A percentile compares a stretch with the other conserved stretches of the same genome.
Evolutionary conservation across 92 coral and sea anemone species (phyloP).

Genomic region (Parazoanthus atlanticus): DNA sequence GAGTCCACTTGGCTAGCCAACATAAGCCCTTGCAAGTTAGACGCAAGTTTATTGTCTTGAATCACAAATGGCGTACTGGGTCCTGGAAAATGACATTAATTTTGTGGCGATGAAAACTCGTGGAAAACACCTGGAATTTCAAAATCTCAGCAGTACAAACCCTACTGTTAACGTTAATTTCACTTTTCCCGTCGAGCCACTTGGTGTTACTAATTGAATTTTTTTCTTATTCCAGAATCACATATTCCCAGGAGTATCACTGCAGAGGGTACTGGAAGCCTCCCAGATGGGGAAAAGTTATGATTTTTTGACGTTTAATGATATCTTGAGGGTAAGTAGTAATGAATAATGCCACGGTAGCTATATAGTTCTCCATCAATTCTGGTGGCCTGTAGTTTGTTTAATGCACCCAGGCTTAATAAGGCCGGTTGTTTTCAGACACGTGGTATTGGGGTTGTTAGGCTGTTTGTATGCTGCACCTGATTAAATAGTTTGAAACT

Average conservation of each 20-base stretch:
- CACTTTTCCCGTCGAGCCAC: not conserved
- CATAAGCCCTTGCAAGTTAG: no score
- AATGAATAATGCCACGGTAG: not conserved
- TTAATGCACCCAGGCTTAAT: no score
- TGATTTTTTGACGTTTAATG: conserved; percentile 73
- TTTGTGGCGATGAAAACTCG: no score
- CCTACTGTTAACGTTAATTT: not conserved
- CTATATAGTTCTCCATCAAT: not conserved
- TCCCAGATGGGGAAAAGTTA: conserved; percentile 67
- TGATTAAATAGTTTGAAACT: no score
- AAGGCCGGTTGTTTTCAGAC: no score
- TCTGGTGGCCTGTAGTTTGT: not conserved
- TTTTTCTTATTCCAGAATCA: conserved; percentile 54
- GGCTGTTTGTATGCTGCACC: no score
- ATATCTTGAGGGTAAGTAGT: conserved; percentile 72
- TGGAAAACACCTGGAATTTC: no score
- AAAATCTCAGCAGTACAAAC: no score
- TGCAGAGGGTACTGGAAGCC: conserved; percentile 65
- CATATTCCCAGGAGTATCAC: conserved; percentile 72
- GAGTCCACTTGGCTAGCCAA: no score
- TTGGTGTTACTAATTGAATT: not conserved
- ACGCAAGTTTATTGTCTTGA: no score
- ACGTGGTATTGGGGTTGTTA: no score
- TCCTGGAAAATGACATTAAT: not conserved
- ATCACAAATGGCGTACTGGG: not conserved